Conservation (phyloP, 2,888 invertebrate genomes). For the Barypeithes pellucidus region DNA sequence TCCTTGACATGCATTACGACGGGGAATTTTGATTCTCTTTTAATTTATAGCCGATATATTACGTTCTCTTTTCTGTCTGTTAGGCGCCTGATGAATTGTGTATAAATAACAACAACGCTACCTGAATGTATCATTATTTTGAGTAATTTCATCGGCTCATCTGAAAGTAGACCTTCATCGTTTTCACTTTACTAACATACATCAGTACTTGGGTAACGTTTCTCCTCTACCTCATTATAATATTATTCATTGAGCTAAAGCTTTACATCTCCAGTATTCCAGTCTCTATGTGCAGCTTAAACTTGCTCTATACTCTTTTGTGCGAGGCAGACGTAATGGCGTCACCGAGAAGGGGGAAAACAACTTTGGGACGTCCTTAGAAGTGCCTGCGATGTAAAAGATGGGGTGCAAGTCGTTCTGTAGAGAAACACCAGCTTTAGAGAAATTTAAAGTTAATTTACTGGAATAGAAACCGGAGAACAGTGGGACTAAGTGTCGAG, state of each 20-base stretch:
- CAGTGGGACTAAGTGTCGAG: conserved; percentile 28
- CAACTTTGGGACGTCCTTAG: conserved; percentile 50
- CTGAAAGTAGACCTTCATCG: no score
- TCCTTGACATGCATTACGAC: no score
- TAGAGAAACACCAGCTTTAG: conserved; percentile 47
- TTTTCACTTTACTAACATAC: no score
- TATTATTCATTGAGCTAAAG: conserved; percentile 14
- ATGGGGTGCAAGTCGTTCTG: conserved; percentile 47
- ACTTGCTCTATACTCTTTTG: conserved; percentile 38
- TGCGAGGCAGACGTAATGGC: conserved; percentile 46
- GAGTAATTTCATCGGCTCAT: no score
- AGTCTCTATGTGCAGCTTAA: conserved; percentile 35
- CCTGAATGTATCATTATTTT: no score
- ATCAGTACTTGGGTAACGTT: neutral
- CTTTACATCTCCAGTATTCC: conserved; percentile 9
- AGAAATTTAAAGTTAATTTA: conserved; percentile 49
- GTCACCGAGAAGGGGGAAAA: conserved; percentile 44
- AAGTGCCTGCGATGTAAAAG: conserved; percentile 51
- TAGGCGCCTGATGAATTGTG: no score
- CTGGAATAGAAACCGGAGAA: conserved; percentile 29
- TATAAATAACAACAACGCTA: no score
- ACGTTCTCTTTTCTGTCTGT: no score
- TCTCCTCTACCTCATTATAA: conserved; percentile 21
- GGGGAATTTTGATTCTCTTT: no score
- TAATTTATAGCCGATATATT: no score